Percentiles rank a stretch among this genome's conserved stretches.
phyloP scores from a whole-genome alignment of 2,113 vertebrate species.

The Salvator merianae region DNA sequence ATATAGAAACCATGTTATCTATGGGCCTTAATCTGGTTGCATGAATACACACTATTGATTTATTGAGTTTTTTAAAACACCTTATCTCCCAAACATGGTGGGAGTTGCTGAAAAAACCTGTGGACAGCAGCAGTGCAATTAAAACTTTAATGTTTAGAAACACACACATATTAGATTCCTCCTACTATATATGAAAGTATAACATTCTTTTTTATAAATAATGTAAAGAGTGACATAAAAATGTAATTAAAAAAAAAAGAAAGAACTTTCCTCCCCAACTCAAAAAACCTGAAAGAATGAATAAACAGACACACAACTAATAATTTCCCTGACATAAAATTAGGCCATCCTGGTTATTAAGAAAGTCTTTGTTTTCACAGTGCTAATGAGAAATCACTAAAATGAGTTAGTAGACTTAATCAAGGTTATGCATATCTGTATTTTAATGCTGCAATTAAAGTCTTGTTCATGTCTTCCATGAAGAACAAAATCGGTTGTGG shows the following conservation, averaged over 20 bases:
- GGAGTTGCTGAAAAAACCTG: conserved; percentile 44
- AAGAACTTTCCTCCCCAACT: not conserved
- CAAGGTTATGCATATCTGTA: not conserved
- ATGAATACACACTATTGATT: conserved; percentile 52
- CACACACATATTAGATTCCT: conserved; percentile 19
- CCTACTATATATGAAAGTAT: conserved; percentile 57
- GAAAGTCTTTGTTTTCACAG: conserved; percentile 58
- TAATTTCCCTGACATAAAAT: not conserved
- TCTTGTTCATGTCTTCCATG: not conserved
- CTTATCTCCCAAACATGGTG: conserved; percentile 51
- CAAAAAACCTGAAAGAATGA: conserved; percentile 49
- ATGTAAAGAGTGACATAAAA: conserved; percentile 29
- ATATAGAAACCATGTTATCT: conserved; percentile 46
- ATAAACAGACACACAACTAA: not conserved
- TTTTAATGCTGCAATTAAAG: not conserved
- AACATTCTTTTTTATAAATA: conserved; percentile 48
- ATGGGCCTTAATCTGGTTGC: conserved; percentile 32
- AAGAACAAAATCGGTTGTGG: not conserved
- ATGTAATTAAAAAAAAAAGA: conserved; percentile 41
- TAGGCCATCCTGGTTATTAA: not conserved
- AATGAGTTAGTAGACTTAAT: conserved; percentile 21
- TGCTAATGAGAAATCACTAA: conserved; percentile 21
- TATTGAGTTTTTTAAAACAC: conserved; percentile 60
- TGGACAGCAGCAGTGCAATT: conserved; percentile 47
- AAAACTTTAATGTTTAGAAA: conserved; percentile 33